Conservation (phyloP, 1,140 invertebrate genomes). For the Drosophila elegans region DNA sequence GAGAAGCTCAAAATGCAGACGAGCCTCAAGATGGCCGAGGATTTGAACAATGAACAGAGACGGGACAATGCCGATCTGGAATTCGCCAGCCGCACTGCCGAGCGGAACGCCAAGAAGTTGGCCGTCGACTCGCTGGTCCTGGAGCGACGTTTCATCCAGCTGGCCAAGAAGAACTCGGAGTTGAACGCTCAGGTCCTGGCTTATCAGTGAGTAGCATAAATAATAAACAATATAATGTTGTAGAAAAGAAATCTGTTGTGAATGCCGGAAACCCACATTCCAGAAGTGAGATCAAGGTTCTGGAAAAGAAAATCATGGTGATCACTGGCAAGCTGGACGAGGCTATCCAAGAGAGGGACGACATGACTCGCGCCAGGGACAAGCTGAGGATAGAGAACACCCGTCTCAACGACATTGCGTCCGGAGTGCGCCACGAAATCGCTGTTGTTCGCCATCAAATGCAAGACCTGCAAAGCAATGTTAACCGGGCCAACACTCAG, state of each 20-base stretch:
- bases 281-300: conserved; percentile 30
- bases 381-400: conserved; percentile 30
- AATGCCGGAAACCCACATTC: not conserved
- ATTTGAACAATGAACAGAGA: not conserved
- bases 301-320: conserved; percentile 25
- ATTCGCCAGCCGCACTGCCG: not conserved
- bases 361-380: conserved; percentile 6
- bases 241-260: too few relatives aligned
- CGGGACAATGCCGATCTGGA: not conserved
- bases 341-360: conserved; percentile 13
- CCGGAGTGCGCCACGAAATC: conserved; percentile 28
- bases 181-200: conserved; percentile 1
- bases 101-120: conserved; percentile 40
- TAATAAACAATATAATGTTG: too few relatives aligned
- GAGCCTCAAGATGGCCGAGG: not conserved
- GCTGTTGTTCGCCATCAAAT: conserved; percentile 8
- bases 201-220: conserved; percentile 18
- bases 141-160: conserved; percentile 39
- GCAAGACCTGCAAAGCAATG: conserved; percentile 9
- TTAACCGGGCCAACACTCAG: conserved; percentile 6
- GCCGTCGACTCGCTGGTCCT: conserved; percentile 8
- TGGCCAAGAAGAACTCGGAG: conserved; percentile 49
- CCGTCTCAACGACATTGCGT: conserved; percentile 20
- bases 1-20: not conserved
- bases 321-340: conserved; percentile 27